Evolutionary conservation across 2,797 vertebrate genomes (phyloP), one percentile per base, ranked within the genome.

Genomic region (Uromys caudimaculatus): DNA sequence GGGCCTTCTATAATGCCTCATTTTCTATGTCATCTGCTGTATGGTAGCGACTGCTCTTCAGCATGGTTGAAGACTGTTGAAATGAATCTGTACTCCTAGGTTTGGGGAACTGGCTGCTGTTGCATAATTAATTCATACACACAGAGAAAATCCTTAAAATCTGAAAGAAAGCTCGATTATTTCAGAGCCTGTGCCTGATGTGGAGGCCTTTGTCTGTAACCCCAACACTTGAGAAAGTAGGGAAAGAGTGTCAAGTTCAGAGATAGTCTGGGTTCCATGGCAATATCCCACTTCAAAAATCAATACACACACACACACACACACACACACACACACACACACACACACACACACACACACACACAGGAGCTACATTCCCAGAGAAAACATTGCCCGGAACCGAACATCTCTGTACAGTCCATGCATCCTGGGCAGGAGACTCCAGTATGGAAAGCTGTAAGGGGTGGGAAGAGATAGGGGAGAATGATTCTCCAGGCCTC

Each of bases 41-140:
- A 79, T 47, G n/a, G 41, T 69, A 75, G 5, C 62, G 71, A 75
- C 69, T 93, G 56, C 56, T 94, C 69, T 94, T 94, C 73, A 87
- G 81, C 69, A 76, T 93, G 71, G 52, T 0, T 76, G 47, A 77
- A 92, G 60, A 67, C 56, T 91, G 21, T 92, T 94, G 41, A 89
- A 89, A 95, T 3, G 44, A 56, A 92, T 81, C 82, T 71, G 5
- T 88, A 76, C 47, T 75, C 41, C 79, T 83, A 89, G 44, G 19
- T 94, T 94, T 90, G 93, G 86, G 71, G 58, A 97, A 97, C 60
- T 84, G 23, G 32, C 41, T 88, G 21, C 84, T 75, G 82, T 10
- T 86, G 91, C 52, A 12, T 35, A 84, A 90, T 60, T 17, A 91
- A 78, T 96, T 94, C 69, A 73, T 16, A 38, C 32, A 23, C 16